Evolutionary conservation across 37 sponge, comb jelly and placozoan genomes (phyloP), one percentile per base, ranked within the genome.

Genomic region (Cladorhizidae sp.): DNA sequence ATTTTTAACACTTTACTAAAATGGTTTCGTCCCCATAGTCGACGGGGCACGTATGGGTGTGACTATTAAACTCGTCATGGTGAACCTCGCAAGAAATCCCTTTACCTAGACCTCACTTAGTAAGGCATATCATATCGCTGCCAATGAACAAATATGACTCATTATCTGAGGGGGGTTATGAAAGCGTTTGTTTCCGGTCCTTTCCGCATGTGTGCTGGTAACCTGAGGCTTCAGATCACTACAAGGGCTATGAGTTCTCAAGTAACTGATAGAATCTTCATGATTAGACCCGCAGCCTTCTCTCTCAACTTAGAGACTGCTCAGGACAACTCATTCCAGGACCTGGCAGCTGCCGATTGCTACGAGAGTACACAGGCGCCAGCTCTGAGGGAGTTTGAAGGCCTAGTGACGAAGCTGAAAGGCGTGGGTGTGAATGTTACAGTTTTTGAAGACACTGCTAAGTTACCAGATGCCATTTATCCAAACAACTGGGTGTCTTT

Each of bases 401-500:
- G 5, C 1, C 63, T 89, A 12, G 89, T 87, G 1, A 3, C 58
- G 12, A 18, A 40, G 12, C 85, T 93, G 3, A 75, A 62, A 49
- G 11, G 28, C 0, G 55, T 26, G 26, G 68, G 78, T 3, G 55
- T 93, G 14, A 22, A 57, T 3, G 90, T 89, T 1, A 23, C 70
- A 0, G 78, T 86, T 11, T 45, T 64, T 0, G 62, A 79, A 18
- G 94, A 93, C 45, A 83, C 74, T 41, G 31, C 39, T 0, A 50
- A 68, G 23, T 52, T 35, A 18, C 82, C 87, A n/a, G 94, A 89
- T 65, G 84, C 90, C 17, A 63, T 85, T 9, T 93, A 84, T 50
- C 94, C 94, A 3, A 93, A 93, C 77, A 93, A 93, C 74, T 93
- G 94, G 94, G 64, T 93, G 1, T 87, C 90, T 12, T 89, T 86